Base-by-base conservation (phyloP, 1,140 invertebrate genomes). In the Nasonia longicornis region DNA sequence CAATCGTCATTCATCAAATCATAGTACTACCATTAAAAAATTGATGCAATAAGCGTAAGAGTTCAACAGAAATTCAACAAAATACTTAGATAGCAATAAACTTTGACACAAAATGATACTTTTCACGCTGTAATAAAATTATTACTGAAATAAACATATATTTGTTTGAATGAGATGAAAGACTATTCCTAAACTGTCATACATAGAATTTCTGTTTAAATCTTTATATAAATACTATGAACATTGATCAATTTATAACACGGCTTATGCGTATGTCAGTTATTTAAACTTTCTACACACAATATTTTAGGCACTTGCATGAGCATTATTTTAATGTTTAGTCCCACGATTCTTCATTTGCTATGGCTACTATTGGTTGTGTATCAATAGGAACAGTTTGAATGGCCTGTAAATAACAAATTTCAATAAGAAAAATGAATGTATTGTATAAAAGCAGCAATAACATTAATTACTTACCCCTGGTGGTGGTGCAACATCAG, bases 331-430 rank as follows among this genome's bases (percentile, higher is more conserved):
- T 75, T 63, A 66, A 12, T 42, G 26, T 63, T 82, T 79, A 82
- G 38, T 82, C 81, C 81, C 81, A 82, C 26, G 81, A 82, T 76
- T 82, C 81, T 71, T 81, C 80, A 38, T 75, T 42, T 64, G 31
- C 31, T 75, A 16, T 42, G 1, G 38, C 14, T 70, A 48, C 70
- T 63, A 64, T 3, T 63, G 52, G 48, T 52, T n/a, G 20, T 29
- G 42, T n/a, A 26, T 48, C n/a, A 26, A 52, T 45, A 73, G 71
- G 71, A 20, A 52, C 71, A 10, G 22, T 3, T 22, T 52, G 7
- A 73, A 48, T 42, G 14, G 14, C 31, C 20, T 35, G 10, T 11
- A 58, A 67, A 29, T 4, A 67, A 31, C 29, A 6, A n/a, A 29
- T 67, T 29, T 66, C 12, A 67, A 14, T 67, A 16, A 67, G 3